A percentile compares a stretch with the other conserved stretches of the same genome.
phyloP scores from a whole-genome alignment of 1,140 invertebrate genomes.

The Hesperophylax magnus region DNA sequence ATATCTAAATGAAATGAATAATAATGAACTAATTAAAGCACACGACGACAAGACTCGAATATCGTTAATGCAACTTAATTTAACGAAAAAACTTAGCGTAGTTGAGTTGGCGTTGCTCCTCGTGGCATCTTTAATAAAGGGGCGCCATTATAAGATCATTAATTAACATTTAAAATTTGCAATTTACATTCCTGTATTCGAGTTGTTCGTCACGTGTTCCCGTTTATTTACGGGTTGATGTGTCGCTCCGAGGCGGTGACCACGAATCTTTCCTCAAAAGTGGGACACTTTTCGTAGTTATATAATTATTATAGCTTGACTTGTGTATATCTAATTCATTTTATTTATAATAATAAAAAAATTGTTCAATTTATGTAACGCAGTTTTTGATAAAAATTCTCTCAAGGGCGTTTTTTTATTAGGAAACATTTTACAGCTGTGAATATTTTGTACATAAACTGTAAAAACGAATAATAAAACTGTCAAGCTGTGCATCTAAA shows the following conservation, averaged over 20 bases:
- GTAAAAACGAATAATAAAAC: too few species aligned
- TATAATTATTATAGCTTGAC: too few species aligned
- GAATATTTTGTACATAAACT: too few species aligned
- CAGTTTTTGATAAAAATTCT: too few species aligned
- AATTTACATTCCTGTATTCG: slow-evolving; percentile 20
- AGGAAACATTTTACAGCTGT: too few species aligned
- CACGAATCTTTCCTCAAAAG: neutral
- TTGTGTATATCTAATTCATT: too few species aligned
- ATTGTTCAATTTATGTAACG: too few species aligned
- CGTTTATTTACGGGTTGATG: slow-evolving; percentile 18
- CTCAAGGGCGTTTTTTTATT: too few species aligned
- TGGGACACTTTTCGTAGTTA: neutral
- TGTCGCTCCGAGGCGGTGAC: neutral
- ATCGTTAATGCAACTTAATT: neutral
- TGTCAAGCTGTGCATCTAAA: too few species aligned
- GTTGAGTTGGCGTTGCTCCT: neutral
- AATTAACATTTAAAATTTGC: slow-evolving; percentile 19
- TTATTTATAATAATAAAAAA: too few species aligned
- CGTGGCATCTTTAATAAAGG: neutral
- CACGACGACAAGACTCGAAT: neutral
- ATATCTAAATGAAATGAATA: neutral
- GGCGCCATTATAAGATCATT: slow-evolving; percentile 19
- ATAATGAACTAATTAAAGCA: slow-evolving; percentile 2
- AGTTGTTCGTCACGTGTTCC: slow-evolving; percentile 14
- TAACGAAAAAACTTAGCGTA: neutral